Base-by-base conservation (phyloP, 1,140 invertebrate genomes). In the Drosophila chauvacae region DNA sequence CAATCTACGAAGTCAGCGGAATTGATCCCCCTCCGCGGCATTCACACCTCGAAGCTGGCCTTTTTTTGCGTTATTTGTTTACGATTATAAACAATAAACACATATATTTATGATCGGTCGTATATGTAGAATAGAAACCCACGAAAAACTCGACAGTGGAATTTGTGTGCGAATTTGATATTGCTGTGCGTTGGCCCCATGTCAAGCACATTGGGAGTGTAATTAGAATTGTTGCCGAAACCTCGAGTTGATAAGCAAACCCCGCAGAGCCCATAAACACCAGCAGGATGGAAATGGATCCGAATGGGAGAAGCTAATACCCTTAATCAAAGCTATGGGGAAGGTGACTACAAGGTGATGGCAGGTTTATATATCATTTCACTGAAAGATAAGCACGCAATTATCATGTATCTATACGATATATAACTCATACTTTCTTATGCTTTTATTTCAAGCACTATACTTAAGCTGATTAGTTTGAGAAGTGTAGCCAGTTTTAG, bases 21-120 rank as follows among this genome's bases (percentile, higher is more conserved):
- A 39, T 47, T 39, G 23, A 64, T 42, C 28, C 20, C 45, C 45
- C 39, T 26, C 18, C 28, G n/a, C 5, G 20, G n/a, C 20, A 42
- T 65, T 57, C 51, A 56, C 48, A 55, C 57, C 42, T 62, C 28
- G 18, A 28, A 53, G 20, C 35, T 30, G 58, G 11, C 33, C 3
- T 5, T 66, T 70, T 78, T 77, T 70, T 20, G 16, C 23, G n/a
- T 23, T 68, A 71, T 63, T 55, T 69, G 65, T 79, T 75, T 57
- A 65, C 62, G 73, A 85, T 73, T 77, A 48, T 74, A 71, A 77
- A 85, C 58, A 81, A 78, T 69, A 86, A 65, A 77, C 80, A 77
- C 20, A 56, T 39, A 55, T 37, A 63, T 86, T 87, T 86, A 86
- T 72, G 63, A 53, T 20, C 47, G 62, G 65, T 47, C 64, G 48